A percentile compares a stretch with the other conserved stretches of the same genome.
phyloP scores from a whole-genome alignment of 92 coral and sea anemone genomes.

The Porites cylindrica region DNA sequence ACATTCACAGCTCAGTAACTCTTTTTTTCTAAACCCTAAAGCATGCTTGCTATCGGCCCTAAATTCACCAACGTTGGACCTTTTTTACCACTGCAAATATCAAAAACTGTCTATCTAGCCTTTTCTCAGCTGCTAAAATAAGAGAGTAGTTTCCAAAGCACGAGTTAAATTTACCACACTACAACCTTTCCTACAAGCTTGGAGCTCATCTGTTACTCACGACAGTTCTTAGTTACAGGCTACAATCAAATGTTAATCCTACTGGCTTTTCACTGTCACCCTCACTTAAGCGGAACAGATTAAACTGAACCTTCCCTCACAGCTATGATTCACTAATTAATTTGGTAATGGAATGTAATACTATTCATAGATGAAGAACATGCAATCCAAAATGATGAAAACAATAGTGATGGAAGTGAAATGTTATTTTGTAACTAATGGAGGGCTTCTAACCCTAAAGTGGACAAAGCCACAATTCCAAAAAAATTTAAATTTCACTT shows the following conservation, averaged over 20 bases:
- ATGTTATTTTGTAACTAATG: background rate
- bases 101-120: background rate
- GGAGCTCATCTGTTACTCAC: conserved; percentile 9
- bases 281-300: background rate
- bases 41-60: background rate
- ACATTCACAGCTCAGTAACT: background rate
- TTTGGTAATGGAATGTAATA: no score
- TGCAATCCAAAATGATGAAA: background rate
- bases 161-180: background rate
- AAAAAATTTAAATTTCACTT: background rate
- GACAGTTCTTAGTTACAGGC: background rate
- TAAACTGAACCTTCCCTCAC: no score
- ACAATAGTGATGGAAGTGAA: background rate
- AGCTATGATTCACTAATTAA: no score
- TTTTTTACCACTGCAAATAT: background rate
- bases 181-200: background rate
- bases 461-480: background rate
- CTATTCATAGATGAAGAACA: no score
- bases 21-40: background rate
- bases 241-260: background rate
- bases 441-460: background rate
- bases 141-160: background rate
- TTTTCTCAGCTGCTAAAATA: background rate
- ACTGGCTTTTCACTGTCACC: conserved; percentile 24
- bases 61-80: background rate